Conservation (phyloP, 35 echinoderm and acorn worm genomes). For the Amphiura filiformis region DNA sequence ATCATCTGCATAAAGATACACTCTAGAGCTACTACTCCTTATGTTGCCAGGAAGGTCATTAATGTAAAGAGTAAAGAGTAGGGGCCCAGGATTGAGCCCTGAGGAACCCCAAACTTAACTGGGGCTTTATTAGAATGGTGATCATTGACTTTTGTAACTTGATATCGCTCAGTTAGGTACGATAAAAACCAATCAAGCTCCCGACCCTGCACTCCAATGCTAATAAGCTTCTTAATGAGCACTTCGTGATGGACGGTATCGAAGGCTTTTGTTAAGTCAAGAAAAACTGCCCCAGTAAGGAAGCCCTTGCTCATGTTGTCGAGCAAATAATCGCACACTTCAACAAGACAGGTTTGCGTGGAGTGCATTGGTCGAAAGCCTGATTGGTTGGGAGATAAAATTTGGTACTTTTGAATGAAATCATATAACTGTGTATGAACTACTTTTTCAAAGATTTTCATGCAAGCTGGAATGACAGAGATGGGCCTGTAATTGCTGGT, state of each 20-base stretch:
- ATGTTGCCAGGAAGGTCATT: too few relatives aligned
- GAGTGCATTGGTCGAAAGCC: constrained; percentile 34
- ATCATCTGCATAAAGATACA: too few relatives aligned
- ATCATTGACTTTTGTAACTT: too few relatives aligned
- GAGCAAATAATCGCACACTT: constrained; percentile 18
- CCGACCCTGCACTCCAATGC: too few relatives aligned
- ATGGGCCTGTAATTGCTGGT: constrained; percentile 10
- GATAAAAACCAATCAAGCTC: too few relatives aligned
- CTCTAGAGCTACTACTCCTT: too few relatives aligned
- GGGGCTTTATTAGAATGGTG: too few relatives aligned
- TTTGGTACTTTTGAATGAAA: neutral
- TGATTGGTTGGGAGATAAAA: constrained; percentile 27
- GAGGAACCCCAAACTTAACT: too few relatives aligned
- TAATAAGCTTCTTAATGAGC: too few relatives aligned
- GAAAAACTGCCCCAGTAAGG: constrained; percentile 1
- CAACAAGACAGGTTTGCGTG: constrained; percentile 27
- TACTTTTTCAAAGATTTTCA: constrained; percentile 20
- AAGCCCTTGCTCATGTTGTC: constrained; percentile 9
- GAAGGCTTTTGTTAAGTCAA: constrained; percentile 11
- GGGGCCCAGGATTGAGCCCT: too few relatives aligned
- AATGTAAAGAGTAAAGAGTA: too few relatives aligned
- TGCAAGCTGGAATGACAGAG: constrained; percentile 8
- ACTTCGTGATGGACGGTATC: neutral
- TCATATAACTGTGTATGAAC: constrained; percentile 16
- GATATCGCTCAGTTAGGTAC: too few relatives aligned